Base-by-base conservation (phyloP, 2,888 invertebrate species). In the Scaeva pyrastri region DNA sequence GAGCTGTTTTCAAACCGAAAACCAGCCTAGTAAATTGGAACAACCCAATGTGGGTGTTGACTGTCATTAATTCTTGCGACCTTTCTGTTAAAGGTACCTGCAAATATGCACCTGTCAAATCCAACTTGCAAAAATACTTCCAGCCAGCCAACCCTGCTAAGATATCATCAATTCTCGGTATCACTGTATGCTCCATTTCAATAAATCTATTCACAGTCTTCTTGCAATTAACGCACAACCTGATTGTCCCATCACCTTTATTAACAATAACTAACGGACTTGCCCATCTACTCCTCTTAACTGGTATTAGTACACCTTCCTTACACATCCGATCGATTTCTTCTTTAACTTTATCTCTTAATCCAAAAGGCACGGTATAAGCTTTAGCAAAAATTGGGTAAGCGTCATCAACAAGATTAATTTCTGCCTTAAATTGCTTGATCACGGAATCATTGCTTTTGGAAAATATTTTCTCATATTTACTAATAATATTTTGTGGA, bases 161-260 rank as follows among this genome's bases (percentile, higher is more conserved):
- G 10, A 39, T 39, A 39, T 39, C 39, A 8, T 82, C 66, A n/a
- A 72, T 76, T 41, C 71, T 12, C 2, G 72, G 71, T 62, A 91
- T 88, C 1, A 89, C 89, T 72, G 88, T 90, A 68, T 89, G 88
- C 19, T 90, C 89, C 19, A 80, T 80, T 36, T 89, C 21, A 2
- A 80, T 45, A 39, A 43, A 74, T 21, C 55, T 80, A 72, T 88
- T 85, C 1, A 88, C 50, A 0, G 90, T 90, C 31, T 78, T 76
- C 68, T 90, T 90, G 36, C 88, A 90, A 88, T 91, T 90, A 1
- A 89, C 88, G 88, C 90, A 90, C 21, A 91, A 82, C 60, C 90
- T 23, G 31, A 76, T 76, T 14, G 52, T 50, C 10, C 58, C 71
- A 64, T 64, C 70, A 14, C 43, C 26, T 31, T 31, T 31, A 31